Percentiles rank a stretch among this genome's conserved stretches.
These are phyloP conservation scores for Buphagus erythrorhynchus DNA, from an alignment of 2,797 vertebrate species.

Conservation along the genomic window DNA sequence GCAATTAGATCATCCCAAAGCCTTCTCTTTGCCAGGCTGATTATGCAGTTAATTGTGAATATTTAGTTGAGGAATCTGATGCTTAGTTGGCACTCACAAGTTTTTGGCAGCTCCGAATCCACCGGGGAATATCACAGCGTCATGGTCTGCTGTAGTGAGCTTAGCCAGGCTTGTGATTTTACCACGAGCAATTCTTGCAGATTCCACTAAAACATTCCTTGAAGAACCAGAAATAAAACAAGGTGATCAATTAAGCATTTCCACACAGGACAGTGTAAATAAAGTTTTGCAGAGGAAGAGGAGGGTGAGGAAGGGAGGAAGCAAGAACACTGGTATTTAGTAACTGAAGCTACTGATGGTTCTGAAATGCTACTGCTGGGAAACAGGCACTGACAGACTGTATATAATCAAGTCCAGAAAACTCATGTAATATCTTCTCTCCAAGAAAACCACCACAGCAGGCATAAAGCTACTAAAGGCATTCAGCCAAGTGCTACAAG, in stretches of 20 bases:
- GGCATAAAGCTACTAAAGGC: background rate
- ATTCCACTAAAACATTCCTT: constrained; percentile 86
- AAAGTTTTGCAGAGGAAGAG: background rate
- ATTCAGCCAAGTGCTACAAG: background rate
- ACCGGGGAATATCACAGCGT: constrained; percentile 87
- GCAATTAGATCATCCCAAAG: background rate
- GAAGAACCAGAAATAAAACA: background rate
- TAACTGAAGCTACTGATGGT: background rate
- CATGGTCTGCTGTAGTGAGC: constrained; percentile 77
- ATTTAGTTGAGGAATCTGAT: background rate
- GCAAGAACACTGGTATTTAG: background rate
- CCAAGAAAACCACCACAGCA: background rate
- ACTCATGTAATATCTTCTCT: background rate
- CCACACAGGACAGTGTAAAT: background rate
- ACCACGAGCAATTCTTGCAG: constrained; percentile 86
- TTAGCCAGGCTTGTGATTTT: constrained; percentile 79
- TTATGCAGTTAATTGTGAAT: background rate
- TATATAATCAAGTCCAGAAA: background rate
- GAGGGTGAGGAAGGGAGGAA: background rate
- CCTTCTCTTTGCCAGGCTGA: background rate
- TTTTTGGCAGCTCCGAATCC: constrained; percentile 90
- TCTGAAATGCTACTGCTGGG: background rate
- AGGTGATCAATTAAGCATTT: background rate
- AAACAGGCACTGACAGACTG: background rate
- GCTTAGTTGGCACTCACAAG: constrained; percentile 75